Conservation (phyloP, 2,888 invertebrate species). For the Cordilura impudica region DNA sequence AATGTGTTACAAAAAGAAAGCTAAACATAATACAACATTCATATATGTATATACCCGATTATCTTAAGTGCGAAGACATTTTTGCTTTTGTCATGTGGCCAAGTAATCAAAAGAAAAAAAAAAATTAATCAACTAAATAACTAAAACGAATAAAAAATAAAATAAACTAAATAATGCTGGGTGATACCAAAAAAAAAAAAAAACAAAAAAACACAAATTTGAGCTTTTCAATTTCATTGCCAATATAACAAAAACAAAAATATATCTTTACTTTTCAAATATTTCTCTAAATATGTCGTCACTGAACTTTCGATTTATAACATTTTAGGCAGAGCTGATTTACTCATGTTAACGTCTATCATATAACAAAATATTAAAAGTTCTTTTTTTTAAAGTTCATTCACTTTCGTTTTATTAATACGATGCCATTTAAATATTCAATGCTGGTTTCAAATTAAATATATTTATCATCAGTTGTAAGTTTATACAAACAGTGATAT, state of each 20-base stretch:
- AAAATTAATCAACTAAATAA: background rate
- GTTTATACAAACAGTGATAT: background rate
- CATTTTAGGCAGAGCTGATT: constrained; percentile 24
- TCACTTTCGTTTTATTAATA: constrained; percentile 64
- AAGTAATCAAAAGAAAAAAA: constrained; percentile 5
- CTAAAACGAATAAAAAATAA: background rate
- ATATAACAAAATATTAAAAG: constrained; percentile 14
- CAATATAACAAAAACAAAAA: constrained; percentile 15
- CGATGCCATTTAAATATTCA: background rate
- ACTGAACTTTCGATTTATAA: constrained; percentile 29
- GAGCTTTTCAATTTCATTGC: constrained; percentile 12
- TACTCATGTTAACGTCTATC: constrained; percentile 34
- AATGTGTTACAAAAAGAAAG: too few species aligned
- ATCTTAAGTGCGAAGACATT: too few species aligned
- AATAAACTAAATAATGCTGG: constrained; percentile 1
- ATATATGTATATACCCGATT: too few species aligned
- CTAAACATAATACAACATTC: too few species aligned
- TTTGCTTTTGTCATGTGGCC: constrained; percentile 1
- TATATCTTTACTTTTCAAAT: too few species aligned
- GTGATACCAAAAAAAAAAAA: background rate
- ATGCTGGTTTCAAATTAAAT: constrained; percentile 29
- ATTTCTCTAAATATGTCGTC: constrained; percentile 9
- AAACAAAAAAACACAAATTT: background rate
- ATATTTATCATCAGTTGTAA: constrained; percentile 15
- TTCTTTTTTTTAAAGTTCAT: constrained; percentile 67